These are phyloP conservation scores for Tragelaphus buxtoni DNA, from an alignment of 2,113 vertebrate species.

Conservation along the genomic window DNA sequence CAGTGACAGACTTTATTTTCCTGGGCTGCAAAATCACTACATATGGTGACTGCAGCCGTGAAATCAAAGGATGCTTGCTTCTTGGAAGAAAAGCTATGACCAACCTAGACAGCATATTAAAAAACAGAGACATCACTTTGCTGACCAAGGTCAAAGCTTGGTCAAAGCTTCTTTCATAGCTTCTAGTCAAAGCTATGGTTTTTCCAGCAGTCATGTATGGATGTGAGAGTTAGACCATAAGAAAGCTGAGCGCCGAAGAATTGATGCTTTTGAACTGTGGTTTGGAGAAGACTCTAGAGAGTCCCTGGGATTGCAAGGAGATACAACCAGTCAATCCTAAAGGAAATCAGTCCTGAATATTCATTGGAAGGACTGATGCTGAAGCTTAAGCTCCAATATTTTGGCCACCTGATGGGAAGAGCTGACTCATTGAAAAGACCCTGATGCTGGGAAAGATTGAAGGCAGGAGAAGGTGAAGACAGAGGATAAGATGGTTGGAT, in stretches of 20 bases:
- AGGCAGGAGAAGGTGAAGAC: neutral
- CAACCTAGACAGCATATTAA: neutral
- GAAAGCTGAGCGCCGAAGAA: neutral
- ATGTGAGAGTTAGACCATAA: neutral
- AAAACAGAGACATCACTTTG: neutral
- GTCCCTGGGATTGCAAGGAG: neutral
- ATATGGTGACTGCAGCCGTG: neutral
- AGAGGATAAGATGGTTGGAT: neutral
- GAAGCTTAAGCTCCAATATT: neutral
- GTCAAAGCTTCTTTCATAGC: no score
- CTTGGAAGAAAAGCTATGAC: neutral
- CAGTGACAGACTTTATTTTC: neutral
- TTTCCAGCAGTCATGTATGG: neutral
- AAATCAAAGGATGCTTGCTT: neutral
- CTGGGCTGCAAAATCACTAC: neutral
- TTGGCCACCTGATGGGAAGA: neutral
- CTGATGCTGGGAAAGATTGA: neutral
- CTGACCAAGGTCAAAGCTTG: neutral
- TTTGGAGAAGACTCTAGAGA: neutral
- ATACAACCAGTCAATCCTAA: neutral
- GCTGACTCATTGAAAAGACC: neutral
- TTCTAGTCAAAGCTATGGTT: neutral
- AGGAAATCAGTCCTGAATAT: neutral
- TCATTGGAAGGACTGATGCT: neutral
- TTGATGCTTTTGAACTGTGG: neutral